Percentiles rank a stretch among this genome's conserved stretches.
These are phyloP conservation scores for Hyphantria cunea DNA, from an alignment of 1,140 invertebrate species.

Conservation along the genomic window DNA sequence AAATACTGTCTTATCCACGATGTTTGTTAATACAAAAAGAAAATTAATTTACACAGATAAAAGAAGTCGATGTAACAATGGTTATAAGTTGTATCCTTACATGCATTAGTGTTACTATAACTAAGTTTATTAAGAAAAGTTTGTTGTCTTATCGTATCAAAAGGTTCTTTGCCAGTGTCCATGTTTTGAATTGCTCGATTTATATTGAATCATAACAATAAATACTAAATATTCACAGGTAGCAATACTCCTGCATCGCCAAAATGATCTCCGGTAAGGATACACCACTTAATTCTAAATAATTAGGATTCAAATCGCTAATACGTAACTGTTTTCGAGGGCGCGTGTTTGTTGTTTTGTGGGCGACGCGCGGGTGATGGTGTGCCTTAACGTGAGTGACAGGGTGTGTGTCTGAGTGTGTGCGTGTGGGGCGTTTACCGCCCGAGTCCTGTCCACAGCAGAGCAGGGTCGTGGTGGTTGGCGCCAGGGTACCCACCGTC, in stretches of 20 bases:
- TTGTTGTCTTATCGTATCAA: too few species aligned
- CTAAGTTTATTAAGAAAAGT: too few species aligned
- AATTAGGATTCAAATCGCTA: slow-evolving; percentile 10
- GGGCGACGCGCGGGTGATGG: not conserved
- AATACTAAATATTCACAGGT: slow-evolving; percentile 27
- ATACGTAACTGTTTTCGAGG: slow-evolving; percentile 4
- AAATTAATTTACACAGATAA: not conserved
- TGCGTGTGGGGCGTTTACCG: slow-evolving; percentile 50
- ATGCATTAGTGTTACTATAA: too few species aligned
- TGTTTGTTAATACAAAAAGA: not conserved
- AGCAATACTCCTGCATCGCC: slow-evolving; percentile 41
- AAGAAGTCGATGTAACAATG: not conserved
- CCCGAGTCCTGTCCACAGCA: slow-evolving; percentile 76
- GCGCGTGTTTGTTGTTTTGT: slow-evolving; percentile 1
- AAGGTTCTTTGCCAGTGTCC: too few species aligned
- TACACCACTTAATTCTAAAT: slow-evolving; percentile 20
- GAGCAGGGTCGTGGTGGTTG: slow-evolving; percentile 71
- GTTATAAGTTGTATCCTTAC: too few species aligned
- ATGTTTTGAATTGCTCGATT: too few species aligned
- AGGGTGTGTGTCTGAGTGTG: slow-evolving; percentile 16
- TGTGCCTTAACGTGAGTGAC: slow-evolving; percentile 9
- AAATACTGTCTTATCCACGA: too few species aligned
- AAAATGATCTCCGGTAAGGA: slow-evolving; percentile 33
- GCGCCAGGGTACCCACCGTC: slow-evolving; percentile 62
- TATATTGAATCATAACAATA: too few species aligned